phyloP scores from a whole-genome alignment of 2,888 invertebrate species.

The Cantharis rufa region DNA sequence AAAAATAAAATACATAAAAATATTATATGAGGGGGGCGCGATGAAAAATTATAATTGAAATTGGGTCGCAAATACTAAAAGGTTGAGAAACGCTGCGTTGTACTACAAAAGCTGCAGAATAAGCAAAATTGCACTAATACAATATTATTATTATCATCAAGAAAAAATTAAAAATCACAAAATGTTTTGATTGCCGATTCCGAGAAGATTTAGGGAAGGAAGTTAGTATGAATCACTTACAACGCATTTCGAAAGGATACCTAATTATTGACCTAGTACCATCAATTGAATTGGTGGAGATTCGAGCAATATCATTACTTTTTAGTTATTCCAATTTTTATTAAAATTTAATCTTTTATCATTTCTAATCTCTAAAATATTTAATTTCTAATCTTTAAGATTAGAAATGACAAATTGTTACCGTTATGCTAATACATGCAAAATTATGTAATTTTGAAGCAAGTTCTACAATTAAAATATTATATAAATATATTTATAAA shows the following conservation, averaged over 20 bases:
- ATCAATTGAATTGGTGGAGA: not conserved
- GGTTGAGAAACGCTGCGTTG: no score
- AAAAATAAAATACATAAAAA: no score
- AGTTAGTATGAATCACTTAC: not conserved
- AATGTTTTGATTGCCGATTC: not conserved
- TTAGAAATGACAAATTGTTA: not conserved
- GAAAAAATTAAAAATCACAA: no score
- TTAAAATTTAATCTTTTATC: not conserved
- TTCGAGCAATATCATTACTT: not conserved
- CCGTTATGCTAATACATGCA: not conserved
- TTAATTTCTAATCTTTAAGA: not conserved
- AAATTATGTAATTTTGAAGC: not conserved
- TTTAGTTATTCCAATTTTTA: not conserved
- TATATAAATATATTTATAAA: not conserved
- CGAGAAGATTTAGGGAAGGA: not conserved
- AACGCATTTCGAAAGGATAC: not conserved
- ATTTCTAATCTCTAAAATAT: not conserved
- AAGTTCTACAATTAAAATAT: not conserved
- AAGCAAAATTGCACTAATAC: no score
- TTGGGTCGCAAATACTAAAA: no score
- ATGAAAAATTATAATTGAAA: no score
- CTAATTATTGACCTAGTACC: not conserved
- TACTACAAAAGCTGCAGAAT: no score
- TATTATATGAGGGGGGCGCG: no score
- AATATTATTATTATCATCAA: no score